These are phyloP conservation scores for Erethizon dorsatum DNA, from an alignment of 2,797 vertebrate species.

Conservation along the genomic window DNA sequence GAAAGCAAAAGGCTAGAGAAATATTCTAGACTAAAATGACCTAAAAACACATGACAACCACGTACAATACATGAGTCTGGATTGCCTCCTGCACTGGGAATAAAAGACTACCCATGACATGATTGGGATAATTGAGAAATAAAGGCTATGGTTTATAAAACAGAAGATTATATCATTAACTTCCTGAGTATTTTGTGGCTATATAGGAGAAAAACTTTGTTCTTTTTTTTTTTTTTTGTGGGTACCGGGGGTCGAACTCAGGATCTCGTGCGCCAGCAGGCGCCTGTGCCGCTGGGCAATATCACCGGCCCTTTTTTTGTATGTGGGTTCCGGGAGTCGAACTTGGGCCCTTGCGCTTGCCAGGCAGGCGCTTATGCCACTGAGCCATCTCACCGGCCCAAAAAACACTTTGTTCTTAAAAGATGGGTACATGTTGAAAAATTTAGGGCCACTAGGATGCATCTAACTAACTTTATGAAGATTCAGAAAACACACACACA, in stretches of 20 bases:
- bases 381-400: too few species aligned
- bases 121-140: neutral
- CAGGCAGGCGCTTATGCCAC: too few species aligned
- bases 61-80: neutral
- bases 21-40: neutral
- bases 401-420: neutral
- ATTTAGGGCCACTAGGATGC: neutral
- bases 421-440: neutral
- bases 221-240: neutral
- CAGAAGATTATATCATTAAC: neutral
- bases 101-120: neutral
- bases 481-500: neutral
- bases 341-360: too few species aligned
- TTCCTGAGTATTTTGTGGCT: neutral
- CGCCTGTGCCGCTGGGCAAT: too few species aligned
- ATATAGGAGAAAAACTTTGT: neutral
- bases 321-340: too few species aligned
- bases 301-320: too few species aligned
- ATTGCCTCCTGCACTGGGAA: neutral
- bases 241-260: too few species aligned
- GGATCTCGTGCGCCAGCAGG: too few species aligned
- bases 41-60: neutral
- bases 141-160: neutral
- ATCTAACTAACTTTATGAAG: neutral
- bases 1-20: neutral